Conservation (phyloP, 2,888 invertebrate genomes). For the Rhogogaster chlorosoma region DNA sequence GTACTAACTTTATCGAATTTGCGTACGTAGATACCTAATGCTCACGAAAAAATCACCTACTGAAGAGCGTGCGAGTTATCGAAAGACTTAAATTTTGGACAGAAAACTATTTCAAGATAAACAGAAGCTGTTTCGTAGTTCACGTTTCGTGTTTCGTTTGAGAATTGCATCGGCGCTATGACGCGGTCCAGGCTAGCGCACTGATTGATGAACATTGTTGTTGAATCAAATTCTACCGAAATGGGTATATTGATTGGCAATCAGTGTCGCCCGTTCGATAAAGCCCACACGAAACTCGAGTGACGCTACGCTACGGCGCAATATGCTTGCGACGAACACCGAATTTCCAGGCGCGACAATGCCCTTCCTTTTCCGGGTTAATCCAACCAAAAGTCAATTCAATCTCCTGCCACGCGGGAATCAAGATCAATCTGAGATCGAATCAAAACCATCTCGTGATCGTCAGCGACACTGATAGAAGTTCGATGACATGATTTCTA, state of each 20-base stretch:
- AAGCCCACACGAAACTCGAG: slow-evolving; percentile 40
- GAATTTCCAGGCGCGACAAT: slow-evolving; percentile 65
- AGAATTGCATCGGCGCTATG: slow-evolving; percentile 60
- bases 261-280: slow-evolving; percentile 71
- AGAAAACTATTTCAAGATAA: not conserved
- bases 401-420: slow-evolving; percentile 28
- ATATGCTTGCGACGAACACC: slow-evolving; percentile 25
- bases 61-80: not conserved
- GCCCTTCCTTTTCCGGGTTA: slow-evolving; percentile 65
- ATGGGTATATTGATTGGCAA: slow-evolving; percentile 77
- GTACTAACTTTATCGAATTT: not conserved
- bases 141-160: slow-evolving; percentile 54
- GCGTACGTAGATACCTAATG: not conserved
- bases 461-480: not conserved
- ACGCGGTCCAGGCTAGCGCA: slow-evolving; percentile 65
- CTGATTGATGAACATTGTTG: slow-evolving; percentile 77
- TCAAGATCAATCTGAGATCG: slow-evolving; percentile 28
- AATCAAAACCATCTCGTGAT: slow-evolving; percentile 1
- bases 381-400: slow-evolving; percentile 38
- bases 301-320: slow-evolving; percentile 12
- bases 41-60: not conserved
- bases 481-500: not conserved
- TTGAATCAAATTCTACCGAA: slow-evolving; percentile 76
- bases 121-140: slow-evolving; percentile 53
- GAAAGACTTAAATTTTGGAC: not conserved